A percentile compares a stretch with the other conserved stretches of the same genome.
These are phyloP conservation scores for Podocnemis expansa DNA, from an alignment of 2,113 vertebrate species.

Conservation along the genomic window DNA sequence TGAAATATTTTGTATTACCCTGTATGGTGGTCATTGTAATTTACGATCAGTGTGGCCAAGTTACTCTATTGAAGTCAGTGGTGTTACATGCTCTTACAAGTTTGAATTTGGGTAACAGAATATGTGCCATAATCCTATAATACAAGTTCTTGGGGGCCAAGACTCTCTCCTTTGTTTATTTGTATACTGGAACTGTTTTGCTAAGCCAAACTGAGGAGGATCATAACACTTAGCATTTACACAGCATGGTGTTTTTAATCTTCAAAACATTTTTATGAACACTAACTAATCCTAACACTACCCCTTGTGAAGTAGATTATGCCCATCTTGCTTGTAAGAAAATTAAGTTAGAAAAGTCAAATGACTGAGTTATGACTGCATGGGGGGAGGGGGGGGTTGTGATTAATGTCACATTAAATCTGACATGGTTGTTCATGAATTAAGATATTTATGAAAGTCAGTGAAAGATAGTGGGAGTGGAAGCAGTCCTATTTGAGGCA, in stretches of 20 bases:
- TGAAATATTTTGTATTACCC: neutral
- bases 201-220: neutral
- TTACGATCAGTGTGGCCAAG: neutral
- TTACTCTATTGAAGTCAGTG: neutral
- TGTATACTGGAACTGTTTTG: neutral
- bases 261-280: neutral
- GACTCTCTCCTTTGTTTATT: neutral
- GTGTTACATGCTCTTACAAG: neutral
- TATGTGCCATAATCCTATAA: neutral
- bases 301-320: neutral
- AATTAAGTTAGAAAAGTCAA: too few relatives aligned
- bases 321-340: too few relatives aligned
- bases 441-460: neutral
- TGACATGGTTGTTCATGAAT: neutral
- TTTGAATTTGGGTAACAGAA: neutral
- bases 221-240: neutral
- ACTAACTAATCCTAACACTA: neutral
- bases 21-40: neutral
- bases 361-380: too few relatives aligned
- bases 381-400: too few relatives aligned
- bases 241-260: neutral
- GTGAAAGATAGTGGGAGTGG: neutral
- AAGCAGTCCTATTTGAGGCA: neutral
- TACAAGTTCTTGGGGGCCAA: neutral
- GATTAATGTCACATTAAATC: neutral